phyloP scores from a whole-genome alignment of 2,888 invertebrate genomes.

The Allygus modestus region DNA sequence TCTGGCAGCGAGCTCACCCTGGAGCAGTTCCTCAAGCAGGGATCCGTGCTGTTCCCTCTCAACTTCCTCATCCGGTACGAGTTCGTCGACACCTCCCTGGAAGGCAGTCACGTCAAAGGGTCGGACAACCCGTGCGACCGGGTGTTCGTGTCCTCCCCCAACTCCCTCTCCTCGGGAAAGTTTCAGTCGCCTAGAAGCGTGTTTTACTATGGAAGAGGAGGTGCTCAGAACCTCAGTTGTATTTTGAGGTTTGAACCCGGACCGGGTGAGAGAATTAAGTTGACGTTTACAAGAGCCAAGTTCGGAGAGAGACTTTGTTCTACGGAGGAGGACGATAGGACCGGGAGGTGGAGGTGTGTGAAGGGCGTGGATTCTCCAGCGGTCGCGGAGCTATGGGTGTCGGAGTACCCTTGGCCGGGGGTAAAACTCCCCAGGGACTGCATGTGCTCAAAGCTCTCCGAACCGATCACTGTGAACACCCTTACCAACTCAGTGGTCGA shows the following conservation, averaged over 20 bases:
- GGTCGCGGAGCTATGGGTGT: slow-evolving; percentile 80
- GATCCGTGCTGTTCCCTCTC: slow-evolving; percentile 88
- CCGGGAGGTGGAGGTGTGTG: slow-evolving; percentile 84
- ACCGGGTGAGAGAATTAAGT: slow-evolving; percentile 82
- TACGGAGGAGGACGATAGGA: slow-evolving; percentile 81
- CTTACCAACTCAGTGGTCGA: slow-evolving; percentile 84
- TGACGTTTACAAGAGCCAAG: slow-evolving; percentile 80
- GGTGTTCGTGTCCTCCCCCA: slow-evolving; percentile 73
- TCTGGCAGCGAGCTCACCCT: slow-evolving; percentile 86
- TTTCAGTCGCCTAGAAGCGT: slow-evolving; percentile 88
- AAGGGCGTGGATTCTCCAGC: slow-evolving; percentile 74
- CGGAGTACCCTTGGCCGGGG: slow-evolving; percentile 84
- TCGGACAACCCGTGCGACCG: slow-evolving; percentile 82
- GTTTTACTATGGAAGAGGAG: slow-evolving; percentile 90
- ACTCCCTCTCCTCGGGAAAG: slow-evolving; percentile 73
- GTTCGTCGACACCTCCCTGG: slow-evolving; percentile 86
- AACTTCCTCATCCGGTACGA: slow-evolving; percentile 89
- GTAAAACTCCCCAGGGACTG: slow-evolving; percentile 84
- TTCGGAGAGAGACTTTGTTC: slow-evolving; percentile 84
- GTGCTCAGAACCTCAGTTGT: slow-evolving; percentile 86
- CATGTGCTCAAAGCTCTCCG: slow-evolving; percentile 83
- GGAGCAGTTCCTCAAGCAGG: slow-evolving; percentile 85
- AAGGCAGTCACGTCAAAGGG: slow-evolving; percentile 79
- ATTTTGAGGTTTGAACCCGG: slow-evolving; percentile 86
- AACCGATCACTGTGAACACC: slow-evolving; percentile 81